These are phyloP conservation scores for Sylvietta virens DNA, from an alignment of 2,113 vertebrate species.

Conservation along the genomic window DNA sequence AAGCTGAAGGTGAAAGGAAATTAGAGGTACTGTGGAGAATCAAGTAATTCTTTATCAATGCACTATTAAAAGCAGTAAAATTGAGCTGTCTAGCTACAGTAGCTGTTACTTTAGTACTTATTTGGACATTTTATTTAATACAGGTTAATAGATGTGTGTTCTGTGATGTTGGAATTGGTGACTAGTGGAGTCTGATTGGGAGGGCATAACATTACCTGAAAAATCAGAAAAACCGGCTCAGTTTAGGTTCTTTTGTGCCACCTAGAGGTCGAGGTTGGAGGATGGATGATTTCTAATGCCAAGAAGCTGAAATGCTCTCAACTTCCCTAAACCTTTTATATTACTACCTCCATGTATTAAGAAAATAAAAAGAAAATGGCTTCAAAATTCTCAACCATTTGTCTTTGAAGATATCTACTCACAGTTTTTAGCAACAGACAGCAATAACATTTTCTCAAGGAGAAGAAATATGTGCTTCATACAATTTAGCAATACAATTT, in stretches of 20 bases:
- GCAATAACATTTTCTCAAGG: not conserved
- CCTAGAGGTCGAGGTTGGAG: slow-evolving; percentile 44
- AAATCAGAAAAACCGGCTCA: not conserved
- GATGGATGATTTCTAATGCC: not conserved
- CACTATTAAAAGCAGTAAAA: not conserved
- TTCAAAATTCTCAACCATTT: not conserved
- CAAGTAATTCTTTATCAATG: not conserved
- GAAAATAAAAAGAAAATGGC: not conserved
- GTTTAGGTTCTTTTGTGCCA: slow-evolving; percentile 46
- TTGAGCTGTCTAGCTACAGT: not conserved
- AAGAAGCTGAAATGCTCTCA: not conserved
- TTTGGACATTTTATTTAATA: not conserved
- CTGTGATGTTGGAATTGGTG: not conserved
- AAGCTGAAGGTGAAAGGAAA: not conserved
- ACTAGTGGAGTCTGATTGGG: not conserved
- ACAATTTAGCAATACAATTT: not conserved
- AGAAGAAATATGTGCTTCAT: not conserved
- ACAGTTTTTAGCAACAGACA: not conserved
- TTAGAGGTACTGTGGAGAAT: not conserved
- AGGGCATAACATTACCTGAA: not conserved
- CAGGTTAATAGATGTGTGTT: not conserved
- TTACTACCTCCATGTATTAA: not conserved
- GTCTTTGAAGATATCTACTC: not conserved
- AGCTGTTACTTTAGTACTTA: not conserved
- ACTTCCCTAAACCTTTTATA: not conserved